Conservation (phyloP, 2,797 vertebrate genomes). For the Taeniopygia guttata region DNA sequence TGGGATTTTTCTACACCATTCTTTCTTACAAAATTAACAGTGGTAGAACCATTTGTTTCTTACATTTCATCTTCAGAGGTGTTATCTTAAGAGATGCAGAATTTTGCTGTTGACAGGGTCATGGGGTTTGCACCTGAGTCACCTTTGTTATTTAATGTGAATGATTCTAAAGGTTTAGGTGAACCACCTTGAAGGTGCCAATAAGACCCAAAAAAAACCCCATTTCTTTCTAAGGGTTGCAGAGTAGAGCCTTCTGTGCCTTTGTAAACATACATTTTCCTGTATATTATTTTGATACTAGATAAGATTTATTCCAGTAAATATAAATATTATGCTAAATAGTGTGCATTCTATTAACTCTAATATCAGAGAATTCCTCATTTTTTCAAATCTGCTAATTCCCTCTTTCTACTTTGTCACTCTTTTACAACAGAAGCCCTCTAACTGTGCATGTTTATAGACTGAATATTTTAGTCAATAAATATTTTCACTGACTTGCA, state of each 20-base stretch:
- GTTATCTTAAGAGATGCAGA: neutral
- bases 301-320: neutral
- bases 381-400: neutral
- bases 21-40: neutral
- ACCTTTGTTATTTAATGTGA: neutral
- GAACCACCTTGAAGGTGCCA: neutral
- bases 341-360: neutral
- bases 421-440: slow-evolving; percentile 5
- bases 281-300: neutral
- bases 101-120: neutral
- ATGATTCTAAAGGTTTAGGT: neutral
- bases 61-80: neutral
- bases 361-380: neutral
- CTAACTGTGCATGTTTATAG: slow-evolving; percentile 48
- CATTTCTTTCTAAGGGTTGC: neutral
- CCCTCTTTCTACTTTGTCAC: neutral
- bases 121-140: neutral
- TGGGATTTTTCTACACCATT: neutral
- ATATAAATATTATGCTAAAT: neutral
- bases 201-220: neutral
- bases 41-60: neutral
- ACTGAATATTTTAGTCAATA: slow-evolving; percentile 45
- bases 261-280: neutral
- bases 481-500: slow-evolving; percentile 34
- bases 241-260: neutral